A percentile compares a stretch with the other conserved stretches of the same genome.
Conservation (phyloP, 2,797 vertebrate genomes). For the Oophaga sylvatica region DNA sequence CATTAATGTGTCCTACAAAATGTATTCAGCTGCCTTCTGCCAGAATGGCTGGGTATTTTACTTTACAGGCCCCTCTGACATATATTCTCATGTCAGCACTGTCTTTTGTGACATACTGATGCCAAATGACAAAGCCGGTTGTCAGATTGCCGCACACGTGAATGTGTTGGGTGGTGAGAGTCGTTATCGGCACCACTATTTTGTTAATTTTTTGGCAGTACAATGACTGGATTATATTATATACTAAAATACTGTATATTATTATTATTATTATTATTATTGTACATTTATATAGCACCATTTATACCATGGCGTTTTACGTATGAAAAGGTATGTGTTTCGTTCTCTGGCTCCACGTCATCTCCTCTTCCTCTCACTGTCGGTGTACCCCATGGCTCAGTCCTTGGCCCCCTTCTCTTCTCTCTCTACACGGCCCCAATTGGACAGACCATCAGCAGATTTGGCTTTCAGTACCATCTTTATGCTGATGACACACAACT, state of each 20-base stretch:
- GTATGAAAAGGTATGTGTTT: too few relatives aligned
- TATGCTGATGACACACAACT: too few relatives aligned
- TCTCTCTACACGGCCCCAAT: too few relatives aligned
- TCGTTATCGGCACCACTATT: neutral
- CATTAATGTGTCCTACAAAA: slow-evolving; percentile 23
- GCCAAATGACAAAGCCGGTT: neutral
- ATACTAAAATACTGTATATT: neutral
- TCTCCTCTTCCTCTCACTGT: too few relatives aligned
- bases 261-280: neutral
- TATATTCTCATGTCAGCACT: neutral
- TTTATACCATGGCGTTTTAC: too few relatives aligned
- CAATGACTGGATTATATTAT: neutral
- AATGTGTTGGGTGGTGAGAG: neutral
- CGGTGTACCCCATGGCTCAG: too few relatives aligned
- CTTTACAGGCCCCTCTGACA: slow-evolving; percentile 15
- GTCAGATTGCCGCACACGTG: neutral
- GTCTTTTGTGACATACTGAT: neutral
- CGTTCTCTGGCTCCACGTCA: too few relatives aligned
- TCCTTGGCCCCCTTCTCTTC: too few relatives aligned
- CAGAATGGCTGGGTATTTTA: neutral
- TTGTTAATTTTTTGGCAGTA: neutral
- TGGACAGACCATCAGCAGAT: too few relatives aligned
- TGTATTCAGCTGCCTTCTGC: slow-evolving; percentile 17
- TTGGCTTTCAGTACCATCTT: too few relatives aligned
- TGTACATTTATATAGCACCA: too few relatives aligned